Evolutionary conservation across 2,888 invertebrate genomes (phyloP).

Genomic region (Melanchra persicariae): DNA sequence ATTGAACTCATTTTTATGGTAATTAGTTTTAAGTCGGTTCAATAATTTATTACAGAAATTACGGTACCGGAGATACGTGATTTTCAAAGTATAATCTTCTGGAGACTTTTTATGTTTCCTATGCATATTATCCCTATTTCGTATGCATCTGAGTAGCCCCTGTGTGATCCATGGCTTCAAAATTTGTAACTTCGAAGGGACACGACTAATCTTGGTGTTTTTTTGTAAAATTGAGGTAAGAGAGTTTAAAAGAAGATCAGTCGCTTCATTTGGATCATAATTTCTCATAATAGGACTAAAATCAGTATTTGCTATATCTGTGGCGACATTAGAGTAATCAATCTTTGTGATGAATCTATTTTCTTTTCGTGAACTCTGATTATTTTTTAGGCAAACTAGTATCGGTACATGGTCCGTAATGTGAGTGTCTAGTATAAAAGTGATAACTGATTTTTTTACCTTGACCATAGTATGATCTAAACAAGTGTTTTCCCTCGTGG

Average conservation of each 20-base stretch:
- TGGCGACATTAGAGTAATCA: background rate
- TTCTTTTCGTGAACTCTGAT: background rate
- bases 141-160: background rate
- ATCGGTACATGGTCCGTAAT: background rate
- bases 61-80: background rate
- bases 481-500: background rate
- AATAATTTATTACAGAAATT: slow-evolving; percentile 9
- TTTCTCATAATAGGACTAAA: background rate
- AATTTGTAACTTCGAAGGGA: background rate
- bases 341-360: background rate
- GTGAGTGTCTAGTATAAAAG: background rate
- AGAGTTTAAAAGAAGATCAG: background rate
- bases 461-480: too few species aligned
- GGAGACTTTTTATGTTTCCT: background rate
- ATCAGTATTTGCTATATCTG: background rate
- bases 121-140: background rate
- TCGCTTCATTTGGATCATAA: background rate
- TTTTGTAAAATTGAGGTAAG: too few species aligned
- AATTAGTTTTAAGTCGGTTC: background rate
- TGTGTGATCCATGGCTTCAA: background rate
- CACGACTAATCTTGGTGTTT: background rate
- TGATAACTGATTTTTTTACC: background rate
- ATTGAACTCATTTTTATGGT: background rate
- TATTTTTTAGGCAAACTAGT: background rate
- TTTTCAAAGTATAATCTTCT: background rate